phyloP scores from a whole-genome alignment of 2,113 vertebrate genomes.

The Odocoileus virginianus region DNA sequence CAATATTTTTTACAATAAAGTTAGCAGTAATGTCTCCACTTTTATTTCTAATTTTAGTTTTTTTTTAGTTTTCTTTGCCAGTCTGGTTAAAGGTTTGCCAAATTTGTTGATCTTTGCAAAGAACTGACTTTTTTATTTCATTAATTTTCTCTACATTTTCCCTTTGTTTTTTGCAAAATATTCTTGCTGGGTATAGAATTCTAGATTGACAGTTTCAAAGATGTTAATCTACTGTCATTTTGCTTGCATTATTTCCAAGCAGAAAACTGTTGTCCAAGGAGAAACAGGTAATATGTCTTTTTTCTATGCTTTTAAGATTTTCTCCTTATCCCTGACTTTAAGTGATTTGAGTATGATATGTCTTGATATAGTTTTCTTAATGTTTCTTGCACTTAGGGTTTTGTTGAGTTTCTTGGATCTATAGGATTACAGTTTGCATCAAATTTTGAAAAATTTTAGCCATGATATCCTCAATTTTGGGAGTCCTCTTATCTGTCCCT shows the following conservation, averaged over 20 bases:
- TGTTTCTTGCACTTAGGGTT: neutral
- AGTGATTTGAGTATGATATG: neutral
- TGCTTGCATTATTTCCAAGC: neutral
- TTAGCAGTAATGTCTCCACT: neutral
- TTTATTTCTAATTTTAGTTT: neutral
- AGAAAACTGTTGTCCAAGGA: neutral
- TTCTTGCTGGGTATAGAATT: neutral
- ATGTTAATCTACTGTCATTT: neutral
- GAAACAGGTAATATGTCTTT: neutral
- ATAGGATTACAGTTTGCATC: neutral
- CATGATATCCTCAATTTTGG: neutral
- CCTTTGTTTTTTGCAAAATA: neutral
- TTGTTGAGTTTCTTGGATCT: neutral
- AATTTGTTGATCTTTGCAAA: neutral
- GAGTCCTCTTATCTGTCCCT: neutral
- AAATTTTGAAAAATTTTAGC: neutral
- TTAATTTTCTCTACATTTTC: neutral
- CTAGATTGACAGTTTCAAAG: neutral
- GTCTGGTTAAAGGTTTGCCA: neutral
- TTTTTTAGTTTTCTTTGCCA: neutral
- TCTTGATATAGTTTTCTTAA: neutral
- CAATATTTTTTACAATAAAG: neutral
- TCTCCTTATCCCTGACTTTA: neutral
- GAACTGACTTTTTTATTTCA: neutral
- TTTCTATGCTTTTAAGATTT: neutral